Conservation (phyloP, 2,888 invertebrate species). For the Spodoptera picta region DNA sequence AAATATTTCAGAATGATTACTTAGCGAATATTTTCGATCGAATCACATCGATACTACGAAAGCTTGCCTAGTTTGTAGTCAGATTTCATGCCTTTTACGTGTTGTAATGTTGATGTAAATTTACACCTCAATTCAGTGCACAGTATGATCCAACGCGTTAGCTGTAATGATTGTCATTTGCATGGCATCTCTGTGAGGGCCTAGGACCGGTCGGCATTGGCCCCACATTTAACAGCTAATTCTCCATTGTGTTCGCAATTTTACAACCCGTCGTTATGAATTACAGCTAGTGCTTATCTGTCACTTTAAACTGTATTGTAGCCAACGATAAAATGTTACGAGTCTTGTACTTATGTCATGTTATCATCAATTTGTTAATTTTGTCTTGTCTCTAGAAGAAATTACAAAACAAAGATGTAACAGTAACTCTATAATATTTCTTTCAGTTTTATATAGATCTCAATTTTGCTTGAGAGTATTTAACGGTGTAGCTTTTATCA, state of each 20-base stretch:
- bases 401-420: not conserved
- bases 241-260: slow-evolving; percentile 68
- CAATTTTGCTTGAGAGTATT: too few relatives aligned
- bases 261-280: slow-evolving; percentile 72
- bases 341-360: slow-evolving; percentile 53
- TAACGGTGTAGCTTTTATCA: too few relatives aligned
- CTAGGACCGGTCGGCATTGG: slow-evolving; percentile 61
- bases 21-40: slow-evolving; percentile 1
- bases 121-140: slow-evolving; percentile 50
- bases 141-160: slow-evolving; percentile 35
- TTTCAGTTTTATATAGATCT: too few relatives aligned
- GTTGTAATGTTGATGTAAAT: slow-evolving; percentile 48
- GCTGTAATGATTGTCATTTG: slow-evolving; percentile 52
- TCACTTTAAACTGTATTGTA: slow-evolving; percentile 62
- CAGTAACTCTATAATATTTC: too few relatives aligned
- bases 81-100: slow-evolving; percentile 41
- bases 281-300: slow-evolving; percentile 72
- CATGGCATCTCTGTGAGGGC: slow-evolving; percentile 46
- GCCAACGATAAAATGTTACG: slow-evolving; percentile 60
- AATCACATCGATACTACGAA: slow-evolving; percentile 1
- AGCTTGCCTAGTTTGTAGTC: slow-evolving; percentile 16
- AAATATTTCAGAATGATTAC: not conserved
- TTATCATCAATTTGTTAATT: slow-evolving; percentile 46
- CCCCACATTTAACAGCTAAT: slow-evolving; percentile 67
- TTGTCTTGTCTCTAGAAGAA: slow-evolving; percentile 9